These are phyloP conservation scores for Vidua chalybeata DNA, from an alignment of 2,113 vertebrate genomes.

Conservation along the genomic window DNA sequence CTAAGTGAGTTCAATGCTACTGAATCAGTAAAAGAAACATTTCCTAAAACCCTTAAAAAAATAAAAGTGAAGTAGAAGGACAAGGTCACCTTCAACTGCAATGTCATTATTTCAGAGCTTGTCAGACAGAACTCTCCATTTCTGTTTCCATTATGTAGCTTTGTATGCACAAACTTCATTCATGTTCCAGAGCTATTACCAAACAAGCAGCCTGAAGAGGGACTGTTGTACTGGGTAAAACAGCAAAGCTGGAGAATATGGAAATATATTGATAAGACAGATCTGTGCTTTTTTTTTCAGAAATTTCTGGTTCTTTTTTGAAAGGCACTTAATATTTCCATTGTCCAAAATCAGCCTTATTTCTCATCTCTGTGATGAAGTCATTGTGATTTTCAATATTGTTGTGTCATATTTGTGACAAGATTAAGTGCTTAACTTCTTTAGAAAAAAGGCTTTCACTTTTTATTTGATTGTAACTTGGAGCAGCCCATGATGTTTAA, in stretches of 20 bases:
- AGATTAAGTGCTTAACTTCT: not conserved
- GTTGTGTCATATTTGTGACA: not conserved
- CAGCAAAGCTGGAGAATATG: not conserved
- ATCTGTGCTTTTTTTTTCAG: not conserved
- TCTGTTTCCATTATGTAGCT: not conserved
- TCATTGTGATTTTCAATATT: accelerated
- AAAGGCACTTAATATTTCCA: not conserved
- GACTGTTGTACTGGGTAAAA: not conserved
- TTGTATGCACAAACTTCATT: not conserved
- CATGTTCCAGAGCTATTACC: not conserved
- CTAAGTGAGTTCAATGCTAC: not conserved
- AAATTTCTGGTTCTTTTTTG: not conserved
- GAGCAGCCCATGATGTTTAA: not conserved
- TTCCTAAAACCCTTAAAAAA: not conserved
- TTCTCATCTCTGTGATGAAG: not conserved
- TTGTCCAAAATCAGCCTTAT: not conserved
- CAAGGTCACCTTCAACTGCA: not conserved
- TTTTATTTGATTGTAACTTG: not conserved
- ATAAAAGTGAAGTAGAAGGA: not conserved
- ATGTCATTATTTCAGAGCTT: not conserved
- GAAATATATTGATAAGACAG: not conserved
- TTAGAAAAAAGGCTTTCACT: not conserved
- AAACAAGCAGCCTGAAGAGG: not conserved
- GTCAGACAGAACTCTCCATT: not conserved
- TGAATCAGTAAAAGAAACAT: not conserved